phyloP scores from a whole-genome alignment of 2,797 vertebrate species.

The Semaprochilodus insignis region DNA sequence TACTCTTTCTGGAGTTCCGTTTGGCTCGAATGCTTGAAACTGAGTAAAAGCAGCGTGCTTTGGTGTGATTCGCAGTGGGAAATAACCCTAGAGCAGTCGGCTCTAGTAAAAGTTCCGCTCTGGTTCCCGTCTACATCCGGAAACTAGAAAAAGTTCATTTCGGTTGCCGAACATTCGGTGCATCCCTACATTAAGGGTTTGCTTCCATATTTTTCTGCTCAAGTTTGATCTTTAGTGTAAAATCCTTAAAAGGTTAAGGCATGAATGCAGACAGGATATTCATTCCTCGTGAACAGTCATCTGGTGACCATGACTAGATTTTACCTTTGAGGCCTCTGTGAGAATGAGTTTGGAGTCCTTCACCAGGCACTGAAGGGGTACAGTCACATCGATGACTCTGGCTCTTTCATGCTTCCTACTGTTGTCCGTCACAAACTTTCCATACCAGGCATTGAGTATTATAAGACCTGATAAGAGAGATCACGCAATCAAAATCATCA shows the following conservation, averaged over 20 bases:
- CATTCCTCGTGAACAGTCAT: background rate
- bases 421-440: slow-evolving; percentile 97
- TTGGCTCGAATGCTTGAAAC: too few species aligned
- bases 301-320: background rate
- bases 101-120: too few species aligned
- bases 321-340: slow-evolving; percentile 96
- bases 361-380: slow-evolving; percentile 97
- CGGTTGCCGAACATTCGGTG: too few species aligned
- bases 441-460: slow-evolving; percentile 97
- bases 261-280: background rate
- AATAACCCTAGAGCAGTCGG: too few species aligned
- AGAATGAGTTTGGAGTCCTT: slow-evolving; percentile 99
- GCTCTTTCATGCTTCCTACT: slow-evolving; percentile 90
- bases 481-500: slow-evolving; percentile 42
- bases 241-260: background rate
- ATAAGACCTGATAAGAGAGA: slow-evolving; percentile 84
- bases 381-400: slow-evolving; percentile 96
- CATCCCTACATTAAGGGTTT: too few species aligned
- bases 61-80: too few species aligned
- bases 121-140: too few species aligned
- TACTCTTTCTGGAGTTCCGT: too few species aligned
- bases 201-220: background rate
- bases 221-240: background rate
- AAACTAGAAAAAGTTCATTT: too few species aligned
- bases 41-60: too few species aligned